phyloP scores from a whole-genome alignment of 2,797 vertebrate genomes.

The Gila robusta region DNA sequence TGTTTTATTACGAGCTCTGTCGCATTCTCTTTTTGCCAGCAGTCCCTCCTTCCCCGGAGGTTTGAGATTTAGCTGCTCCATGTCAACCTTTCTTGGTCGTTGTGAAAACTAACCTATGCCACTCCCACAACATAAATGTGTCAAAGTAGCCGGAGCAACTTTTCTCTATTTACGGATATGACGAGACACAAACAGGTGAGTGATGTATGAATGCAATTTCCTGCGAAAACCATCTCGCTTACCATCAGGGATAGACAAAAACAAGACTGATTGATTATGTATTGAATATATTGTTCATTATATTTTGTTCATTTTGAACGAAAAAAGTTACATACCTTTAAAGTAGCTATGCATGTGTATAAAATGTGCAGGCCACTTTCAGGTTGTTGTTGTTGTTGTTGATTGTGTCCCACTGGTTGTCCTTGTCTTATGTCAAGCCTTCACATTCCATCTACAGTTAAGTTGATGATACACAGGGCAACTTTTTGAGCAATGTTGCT shows the following conservation, averaged over 20 bases:
- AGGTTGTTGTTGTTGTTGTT: neutral
- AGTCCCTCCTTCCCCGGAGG: too few relatives aligned
- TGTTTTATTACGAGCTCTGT: neutral
- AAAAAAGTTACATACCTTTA: neutral
- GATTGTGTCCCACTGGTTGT: neutral
- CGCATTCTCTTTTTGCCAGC: neutral
- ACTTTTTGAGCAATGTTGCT: too few relatives aligned
- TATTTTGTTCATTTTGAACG: neutral
- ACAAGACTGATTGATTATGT: neutral
- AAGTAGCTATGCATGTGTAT: neutral
- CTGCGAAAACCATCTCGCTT: neutral
- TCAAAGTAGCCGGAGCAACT: too few relatives aligned
- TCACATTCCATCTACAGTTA: neutral
- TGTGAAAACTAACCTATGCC: too few relatives aligned
- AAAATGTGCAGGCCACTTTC: neutral
- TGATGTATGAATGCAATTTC: neutral
- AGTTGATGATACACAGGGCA: too few relatives aligned
- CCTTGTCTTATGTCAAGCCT: neutral
- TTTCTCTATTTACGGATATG: neutral
- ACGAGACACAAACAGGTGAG: neutral
- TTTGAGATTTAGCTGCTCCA: too few relatives aligned
- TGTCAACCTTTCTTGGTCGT: too few relatives aligned
- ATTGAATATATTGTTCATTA: neutral
- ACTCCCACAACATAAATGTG: too few relatives aligned
- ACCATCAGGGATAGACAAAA: neutral